A percentile compares a stretch with the other conserved stretches of the same genome.
These are phyloP conservation scores for Nesometra sesokonis DNA, from an alignment of 35 echinoderm and acorn worm species.

Conservation along the genomic window DNA sequence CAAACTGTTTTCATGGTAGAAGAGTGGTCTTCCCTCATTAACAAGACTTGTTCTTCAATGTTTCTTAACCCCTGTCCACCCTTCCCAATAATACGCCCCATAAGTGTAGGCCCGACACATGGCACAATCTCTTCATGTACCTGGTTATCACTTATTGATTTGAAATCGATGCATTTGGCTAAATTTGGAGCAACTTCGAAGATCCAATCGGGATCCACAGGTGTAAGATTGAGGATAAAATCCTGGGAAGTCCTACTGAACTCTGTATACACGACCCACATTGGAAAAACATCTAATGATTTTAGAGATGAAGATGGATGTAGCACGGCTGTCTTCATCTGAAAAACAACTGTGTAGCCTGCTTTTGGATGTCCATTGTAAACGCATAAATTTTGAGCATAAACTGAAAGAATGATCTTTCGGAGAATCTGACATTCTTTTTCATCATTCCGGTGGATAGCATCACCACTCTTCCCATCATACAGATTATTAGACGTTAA, in stretches of 20 bases:
- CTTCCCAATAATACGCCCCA: conserved; percentile 9
- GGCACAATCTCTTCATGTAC: background rate
- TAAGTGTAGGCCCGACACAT: conserved; percentile 16
- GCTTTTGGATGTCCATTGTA: conserved; percentile 27
- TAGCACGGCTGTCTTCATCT: conserved; percentile 14
- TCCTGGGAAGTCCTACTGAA: background rate
- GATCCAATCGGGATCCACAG: conserved; percentile 14
- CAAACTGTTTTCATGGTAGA: background rate
- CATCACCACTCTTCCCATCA: background rate
- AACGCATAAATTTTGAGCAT: conserved; percentile 16
- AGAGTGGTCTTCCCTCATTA: background rate
- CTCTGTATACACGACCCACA: conserved; percentile 24
- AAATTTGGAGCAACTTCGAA: conserved; percentile 16
- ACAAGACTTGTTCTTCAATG: conserved; percentile 4
- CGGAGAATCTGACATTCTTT: background rate
- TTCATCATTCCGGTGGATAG: background rate
- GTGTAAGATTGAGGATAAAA: conserved; percentile 16
- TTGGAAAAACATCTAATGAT: conserved; percentile 8
- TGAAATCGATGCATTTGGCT: conserved; percentile 4
- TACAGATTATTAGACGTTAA: background rate
- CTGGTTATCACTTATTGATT: background rate
- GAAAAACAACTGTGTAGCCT: conserved; percentile 20
- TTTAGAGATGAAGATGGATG: conserved; percentile 24
- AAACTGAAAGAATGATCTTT: conserved; percentile 15
- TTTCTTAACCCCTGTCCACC: conserved; percentile 2